phyloP scores from a whole-genome alignment of 2,888 invertebrate genomes.

The Eristalis tenax region DNA sequence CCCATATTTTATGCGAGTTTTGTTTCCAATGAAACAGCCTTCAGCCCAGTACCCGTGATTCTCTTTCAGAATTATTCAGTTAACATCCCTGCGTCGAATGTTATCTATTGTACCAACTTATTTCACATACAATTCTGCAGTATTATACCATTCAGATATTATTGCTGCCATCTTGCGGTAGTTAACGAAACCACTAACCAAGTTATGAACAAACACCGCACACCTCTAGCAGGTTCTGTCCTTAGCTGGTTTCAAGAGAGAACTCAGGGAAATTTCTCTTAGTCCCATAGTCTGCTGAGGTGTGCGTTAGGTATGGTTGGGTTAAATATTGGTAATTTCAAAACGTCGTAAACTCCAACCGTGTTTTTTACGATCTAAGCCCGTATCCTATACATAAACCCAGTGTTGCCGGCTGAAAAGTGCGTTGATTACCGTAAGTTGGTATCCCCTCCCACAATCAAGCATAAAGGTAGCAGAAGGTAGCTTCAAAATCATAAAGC shows the following conservation, averaged over 20 bases:
- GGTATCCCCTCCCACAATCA: constrained; percentile 19
- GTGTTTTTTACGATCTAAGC: constrained; percentile 65
- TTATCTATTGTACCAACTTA: not conserved
- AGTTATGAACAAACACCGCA: constrained; percentile 1
- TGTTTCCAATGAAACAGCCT: no score
- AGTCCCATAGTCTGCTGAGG: not conserved
- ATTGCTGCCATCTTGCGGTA: constrained; percentile 68
- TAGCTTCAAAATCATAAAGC: not conserved
- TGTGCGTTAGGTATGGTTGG: not conserved
- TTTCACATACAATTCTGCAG: not conserved
- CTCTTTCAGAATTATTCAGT: not conserved
- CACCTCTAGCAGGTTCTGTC: constrained; percentile 55
- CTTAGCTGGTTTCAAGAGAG: constrained; percentile 15
- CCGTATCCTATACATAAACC: constrained; percentile 62
- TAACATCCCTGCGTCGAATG: not conserved
- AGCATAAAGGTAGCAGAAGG: not conserved
- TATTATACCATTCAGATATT: constrained; percentile 33
- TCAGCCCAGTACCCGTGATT: no score
- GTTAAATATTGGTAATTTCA: constrained; percentile 57
- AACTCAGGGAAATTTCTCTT: constrained; percentile 35
- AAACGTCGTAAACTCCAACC: constrained; percentile 58
- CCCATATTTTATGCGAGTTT: no score
- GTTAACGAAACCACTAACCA: constrained; percentile 44
- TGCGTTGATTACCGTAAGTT: constrained; percentile 19
- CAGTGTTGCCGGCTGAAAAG: not conserved